These are phyloP conservation scores for Aphidius colemani DNA, from an alignment of 2,888 invertebrate genomes.

Conservation along the genomic window DNA sequence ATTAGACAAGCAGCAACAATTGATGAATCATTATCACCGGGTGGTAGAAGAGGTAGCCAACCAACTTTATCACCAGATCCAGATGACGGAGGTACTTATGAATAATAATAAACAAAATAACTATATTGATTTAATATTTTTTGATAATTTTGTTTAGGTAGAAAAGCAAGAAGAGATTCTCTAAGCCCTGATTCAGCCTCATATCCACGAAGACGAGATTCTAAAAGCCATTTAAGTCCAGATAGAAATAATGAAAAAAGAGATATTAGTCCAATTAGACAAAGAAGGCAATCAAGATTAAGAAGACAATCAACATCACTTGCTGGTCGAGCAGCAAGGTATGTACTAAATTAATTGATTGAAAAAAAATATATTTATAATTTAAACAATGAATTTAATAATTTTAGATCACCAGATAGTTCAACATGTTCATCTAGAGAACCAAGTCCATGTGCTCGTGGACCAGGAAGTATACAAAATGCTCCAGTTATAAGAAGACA, in stretches of 20 bases:
- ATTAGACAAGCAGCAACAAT: slow-evolving; percentile 88
- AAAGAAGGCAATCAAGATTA: slow-evolving; percentile 68
- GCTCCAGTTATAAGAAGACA: slow-evolving; percentile 80
- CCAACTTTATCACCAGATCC: slow-evolving; percentile 83
- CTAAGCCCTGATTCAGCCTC: slow-evolving; percentile 90
- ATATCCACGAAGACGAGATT: slow-evolving; percentile 71
- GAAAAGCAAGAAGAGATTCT: slow-evolving; percentile 80
- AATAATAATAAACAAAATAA: not conserved
- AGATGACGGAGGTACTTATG: slow-evolving; percentile 61
- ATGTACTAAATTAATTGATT: slow-evolving; percentile 31
- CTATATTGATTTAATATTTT: slow-evolving; percentile 15
- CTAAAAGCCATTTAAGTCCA: slow-evolving; percentile 78
- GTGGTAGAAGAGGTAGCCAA: slow-evolving; percentile 78
- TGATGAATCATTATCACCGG: slow-evolving; percentile 81
- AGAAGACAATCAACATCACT: slow-evolving; percentile 82
- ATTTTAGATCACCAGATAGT: slow-evolving; percentile 62
- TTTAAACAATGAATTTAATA: not conserved
- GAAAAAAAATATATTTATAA: slow-evolving; percentile 18
- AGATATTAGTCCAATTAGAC: slow-evolving; percentile 78
- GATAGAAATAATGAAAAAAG: slow-evolving; percentile 70
- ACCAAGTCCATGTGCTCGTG: slow-evolving; percentile 78
- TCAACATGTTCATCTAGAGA: slow-evolving; percentile 83
- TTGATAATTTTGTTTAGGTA: slow-evolving; percentile 59
- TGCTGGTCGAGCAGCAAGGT: slow-evolving; percentile 64
- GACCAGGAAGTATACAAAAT: slow-evolving; percentile 54